Conservation (phyloP, 2,797 vertebrate species). For the Phrynocephalus forsythii region DNA sequence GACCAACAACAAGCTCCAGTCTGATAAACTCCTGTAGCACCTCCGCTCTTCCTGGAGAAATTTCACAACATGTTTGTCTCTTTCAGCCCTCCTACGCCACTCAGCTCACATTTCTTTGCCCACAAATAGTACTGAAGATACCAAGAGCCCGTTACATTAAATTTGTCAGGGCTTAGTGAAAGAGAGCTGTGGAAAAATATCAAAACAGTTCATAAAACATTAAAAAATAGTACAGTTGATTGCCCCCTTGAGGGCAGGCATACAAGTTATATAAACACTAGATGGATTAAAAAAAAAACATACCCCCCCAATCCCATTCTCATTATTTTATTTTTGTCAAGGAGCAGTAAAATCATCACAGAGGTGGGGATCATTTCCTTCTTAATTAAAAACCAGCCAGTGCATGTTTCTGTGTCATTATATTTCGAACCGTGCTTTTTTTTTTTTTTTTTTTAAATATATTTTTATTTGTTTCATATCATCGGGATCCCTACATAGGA, state of each 20-base stretch:
- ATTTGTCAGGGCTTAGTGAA: neutral
- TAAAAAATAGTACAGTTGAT: neutral
- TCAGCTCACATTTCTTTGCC: neutral
- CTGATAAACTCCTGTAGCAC: neutral
- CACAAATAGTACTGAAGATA: neutral
- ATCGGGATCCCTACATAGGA: too few relatives aligned
- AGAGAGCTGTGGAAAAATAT: neutral
- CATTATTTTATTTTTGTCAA: neutral
- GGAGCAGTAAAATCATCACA: neutral
- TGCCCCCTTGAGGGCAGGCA: neutral
- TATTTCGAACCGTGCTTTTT: too few relatives aligned
- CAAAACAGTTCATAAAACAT: neutral
- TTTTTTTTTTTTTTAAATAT: too few relatives aligned
- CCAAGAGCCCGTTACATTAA: too few relatives aligned
- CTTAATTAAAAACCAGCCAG: constrained; percentile 11
- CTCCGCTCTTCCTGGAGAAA: too few relatives aligned
- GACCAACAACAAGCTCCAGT: neutral
- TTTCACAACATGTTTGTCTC: neutral
- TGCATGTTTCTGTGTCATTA: neutral
- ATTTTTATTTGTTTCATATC: too few relatives aligned
- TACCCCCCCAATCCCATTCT: neutral
- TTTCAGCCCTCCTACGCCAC: neutral
- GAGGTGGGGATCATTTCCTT: neutral
- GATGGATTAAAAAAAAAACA: neutral
- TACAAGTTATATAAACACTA: neutral